Conservation (phyloP, 2,113 vertebrate species). For the Petrocephalus microphthalmus region DNA sequence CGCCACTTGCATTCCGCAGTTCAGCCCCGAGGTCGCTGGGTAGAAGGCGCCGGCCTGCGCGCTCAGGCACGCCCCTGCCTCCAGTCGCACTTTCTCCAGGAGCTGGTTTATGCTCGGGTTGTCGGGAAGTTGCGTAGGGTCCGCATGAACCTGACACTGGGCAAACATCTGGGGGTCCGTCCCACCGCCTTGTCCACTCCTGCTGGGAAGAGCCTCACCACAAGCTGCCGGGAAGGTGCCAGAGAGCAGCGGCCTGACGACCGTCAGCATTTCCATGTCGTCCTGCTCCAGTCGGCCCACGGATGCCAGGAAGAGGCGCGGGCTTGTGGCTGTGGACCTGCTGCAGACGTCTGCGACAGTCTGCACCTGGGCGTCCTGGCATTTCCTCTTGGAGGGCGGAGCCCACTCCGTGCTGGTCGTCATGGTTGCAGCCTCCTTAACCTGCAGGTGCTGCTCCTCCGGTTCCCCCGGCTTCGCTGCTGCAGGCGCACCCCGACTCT, state of each 20-base stretch:
- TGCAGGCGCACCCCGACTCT: constrained; percentile 26
- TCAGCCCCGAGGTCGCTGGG: constrained; percentile 11
- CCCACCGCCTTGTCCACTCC: not conserved
- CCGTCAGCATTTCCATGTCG: constrained; percentile 46
- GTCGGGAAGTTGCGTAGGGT: not conserved
- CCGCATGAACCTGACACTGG: not conserved
- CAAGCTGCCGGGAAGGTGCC: not conserved
- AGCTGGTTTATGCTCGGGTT: constrained; percentile 24
- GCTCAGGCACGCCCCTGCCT: constrained; percentile 14
- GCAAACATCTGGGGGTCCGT: not conserved
- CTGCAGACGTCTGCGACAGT: constrained; percentile 60
- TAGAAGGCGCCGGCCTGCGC: not conserved
- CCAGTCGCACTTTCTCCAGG: constrained; percentile 18
- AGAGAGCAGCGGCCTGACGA: constrained; percentile 39
- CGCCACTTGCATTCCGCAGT: not conserved
- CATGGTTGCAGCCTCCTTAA: constrained; percentile 60
- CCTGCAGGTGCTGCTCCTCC: not conserved
- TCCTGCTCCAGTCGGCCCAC: constrained; percentile 43
- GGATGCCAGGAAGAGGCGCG: constrained; percentile 57
- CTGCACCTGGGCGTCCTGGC: constrained; percentile 73
- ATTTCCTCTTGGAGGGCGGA: constrained; percentile 27
- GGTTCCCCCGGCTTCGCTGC: constrained; percentile 52
- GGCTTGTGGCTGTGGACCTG: constrained; percentile 65
- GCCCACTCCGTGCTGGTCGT: constrained; percentile 43
- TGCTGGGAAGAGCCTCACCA: not conserved